phyloP scores from a whole-genome alignment of 2,113 vertebrate species.

The Anarhynchus alexandrinus region DNA sequence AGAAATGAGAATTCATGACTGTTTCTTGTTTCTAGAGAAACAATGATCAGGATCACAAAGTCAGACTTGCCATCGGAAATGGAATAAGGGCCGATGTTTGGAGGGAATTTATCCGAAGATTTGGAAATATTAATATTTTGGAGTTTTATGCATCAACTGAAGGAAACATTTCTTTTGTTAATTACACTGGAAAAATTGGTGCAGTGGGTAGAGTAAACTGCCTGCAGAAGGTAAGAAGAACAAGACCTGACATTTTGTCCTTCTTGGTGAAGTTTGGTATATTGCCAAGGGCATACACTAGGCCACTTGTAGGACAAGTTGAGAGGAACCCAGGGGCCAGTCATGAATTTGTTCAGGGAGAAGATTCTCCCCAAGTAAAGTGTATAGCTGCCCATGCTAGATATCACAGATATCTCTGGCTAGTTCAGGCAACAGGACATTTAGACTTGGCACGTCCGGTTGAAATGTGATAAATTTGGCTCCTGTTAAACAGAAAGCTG shows the following conservation, averaged over 20 bases:
- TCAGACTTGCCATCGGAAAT: slow-evolving; percentile 83
- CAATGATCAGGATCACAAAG: slow-evolving; percentile 81
- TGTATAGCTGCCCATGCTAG: background rate
- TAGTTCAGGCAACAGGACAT: background rate
- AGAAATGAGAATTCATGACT: background rate
- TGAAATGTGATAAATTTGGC: background rate
- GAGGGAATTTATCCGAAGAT: slow-evolving; percentile 83
- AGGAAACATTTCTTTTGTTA: slow-evolving; percentile 84
- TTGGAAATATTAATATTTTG: slow-evolving; percentile 78
- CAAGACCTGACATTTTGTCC: background rate
- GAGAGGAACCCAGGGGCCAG: background rate
- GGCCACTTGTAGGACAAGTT: background rate
- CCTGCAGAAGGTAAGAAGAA: slow-evolving; percentile 76
- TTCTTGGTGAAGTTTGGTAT: background rate
- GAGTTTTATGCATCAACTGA: slow-evolving; percentile 90
- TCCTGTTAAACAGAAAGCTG: background rate
- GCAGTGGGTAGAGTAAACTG: slow-evolving; percentile 80
- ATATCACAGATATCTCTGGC: background rate
- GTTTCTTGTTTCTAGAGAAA: slow-evolving; percentile 70
- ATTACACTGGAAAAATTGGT: slow-evolving; percentile 85
- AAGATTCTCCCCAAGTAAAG: background rate
- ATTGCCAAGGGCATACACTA: background rate
- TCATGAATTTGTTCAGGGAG: background rate
- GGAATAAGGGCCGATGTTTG: slow-evolving; percentile 85
- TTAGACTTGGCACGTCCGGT: background rate